Base-by-base conservation (phyloP, 2,797 vertebrate genomes). In the Myotis daubentonii region DNA sequence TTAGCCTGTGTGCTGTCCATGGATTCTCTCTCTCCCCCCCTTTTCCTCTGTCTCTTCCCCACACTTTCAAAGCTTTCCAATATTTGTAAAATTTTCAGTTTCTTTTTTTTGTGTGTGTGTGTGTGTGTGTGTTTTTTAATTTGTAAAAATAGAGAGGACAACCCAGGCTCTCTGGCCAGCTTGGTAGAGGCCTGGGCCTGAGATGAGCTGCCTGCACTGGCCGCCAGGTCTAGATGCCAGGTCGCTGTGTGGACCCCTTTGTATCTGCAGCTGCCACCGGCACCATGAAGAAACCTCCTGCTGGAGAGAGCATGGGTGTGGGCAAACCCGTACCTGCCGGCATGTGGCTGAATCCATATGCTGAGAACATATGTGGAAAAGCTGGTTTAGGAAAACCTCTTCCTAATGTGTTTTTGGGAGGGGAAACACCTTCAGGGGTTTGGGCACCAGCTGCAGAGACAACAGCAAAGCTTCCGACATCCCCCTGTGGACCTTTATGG, bases 201-300 rank as follows among this genome's bases (percentile, higher is more conserved):
- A 22, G 6, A 10, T 3, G 55, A 62, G 25, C 3, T 33, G 5
- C 44, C n/a, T 10, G 7, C 5, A 4, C 8, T 3, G 22, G 36
- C 41, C 0, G 0, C 0, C 0, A 41, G 30, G 19, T 62, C 75
- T 20, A 60, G 49, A 53, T 7, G n/a, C 25, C 7, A 0, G 9
- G 8, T 6, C 10, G 0, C 0, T 0, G 22, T 9, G 12, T 4
- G 9, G 49, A 36, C 19, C 11, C 16, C 38, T 20, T 47, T 13
- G 11, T 8, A 0, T 51, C 47, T 25, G 11, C 23, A 7, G 36
- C 38, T 13, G 36, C 65, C 6, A 4, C 8, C 0, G 0, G 1
- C 57, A 23, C 8, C 8, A 0, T 1, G 2, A 17, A 30, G 68
- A 33, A 9, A 28, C 30, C 5, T n/a, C 6, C 8, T 20, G 28